Percentiles rank a stretch among this genome's conserved stretches.
Conservation (phyloP, 2,797 vertebrate species). For the Podargus strigoides region DNA sequence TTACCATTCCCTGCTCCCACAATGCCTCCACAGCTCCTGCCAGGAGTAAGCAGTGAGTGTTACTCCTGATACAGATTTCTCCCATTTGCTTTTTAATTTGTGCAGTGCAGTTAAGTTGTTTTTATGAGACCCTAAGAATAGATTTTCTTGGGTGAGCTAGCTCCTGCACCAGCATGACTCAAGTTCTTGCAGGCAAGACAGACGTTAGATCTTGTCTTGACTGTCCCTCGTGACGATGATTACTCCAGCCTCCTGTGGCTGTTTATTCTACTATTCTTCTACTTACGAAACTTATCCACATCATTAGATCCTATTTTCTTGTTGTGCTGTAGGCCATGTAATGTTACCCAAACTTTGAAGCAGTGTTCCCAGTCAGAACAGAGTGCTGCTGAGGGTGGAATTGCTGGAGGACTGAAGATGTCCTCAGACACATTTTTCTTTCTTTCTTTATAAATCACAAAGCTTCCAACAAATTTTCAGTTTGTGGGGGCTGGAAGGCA, state of each 20-base stretch:
- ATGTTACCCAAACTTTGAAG: not conserved
- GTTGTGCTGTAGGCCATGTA: slow-evolving; percentile 31
- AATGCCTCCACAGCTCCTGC: not conserved
- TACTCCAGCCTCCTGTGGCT: slow-evolving; percentile 24
- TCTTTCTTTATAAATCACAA: not conserved
- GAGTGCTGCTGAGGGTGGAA: not conserved
- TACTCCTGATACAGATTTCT: not conserved
- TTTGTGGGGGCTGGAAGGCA: not conserved
- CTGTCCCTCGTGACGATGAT: slow-evolving; percentile 39
- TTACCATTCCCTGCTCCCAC: not conserved
- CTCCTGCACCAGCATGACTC: slow-evolving; percentile 10
- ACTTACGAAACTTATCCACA: slow-evolving; percentile 36
- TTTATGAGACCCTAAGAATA: slow-evolving; percentile 29
- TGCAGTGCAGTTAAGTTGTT: not conserved
- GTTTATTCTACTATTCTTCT: slow-evolving; percentile 30
- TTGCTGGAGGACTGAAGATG: not conserved
- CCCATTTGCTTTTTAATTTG: not conserved
- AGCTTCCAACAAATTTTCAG: not conserved
- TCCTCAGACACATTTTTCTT: not conserved
- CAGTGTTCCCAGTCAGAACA: not conserved
- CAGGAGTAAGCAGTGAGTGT: not conserved
- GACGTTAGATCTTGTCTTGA: slow-evolving; percentile 31
- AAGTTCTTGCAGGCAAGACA: slow-evolving; percentile 12
- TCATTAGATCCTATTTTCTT: slow-evolving; percentile 22
- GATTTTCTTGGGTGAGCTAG: slow-evolving; percentile 7